Evolutionary conservation across 2,888 invertebrate genomes (phyloP).

Genomic region (Yponomeuta sedellus): DNA sequence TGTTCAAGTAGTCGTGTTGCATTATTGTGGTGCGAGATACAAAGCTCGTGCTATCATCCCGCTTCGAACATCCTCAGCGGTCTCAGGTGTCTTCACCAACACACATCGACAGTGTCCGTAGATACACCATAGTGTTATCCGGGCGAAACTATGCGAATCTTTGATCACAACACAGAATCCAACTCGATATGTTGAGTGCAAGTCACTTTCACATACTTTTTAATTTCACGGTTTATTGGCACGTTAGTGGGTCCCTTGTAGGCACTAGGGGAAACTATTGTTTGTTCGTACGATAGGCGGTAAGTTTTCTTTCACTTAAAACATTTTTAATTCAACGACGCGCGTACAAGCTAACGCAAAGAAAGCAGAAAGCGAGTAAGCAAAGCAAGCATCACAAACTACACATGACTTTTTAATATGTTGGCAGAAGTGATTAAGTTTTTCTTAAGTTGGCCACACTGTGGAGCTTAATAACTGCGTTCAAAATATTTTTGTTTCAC

Average conservation of each 20-base stretch:
- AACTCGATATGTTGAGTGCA: constrained; percentile 24
- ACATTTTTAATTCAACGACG: constrained; percentile 56
- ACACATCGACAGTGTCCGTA: constrained; percentile 37
- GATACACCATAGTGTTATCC: constrained; percentile 44
- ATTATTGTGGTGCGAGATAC: constrained; percentile 54
- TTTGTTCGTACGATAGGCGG: constrained; percentile 43
- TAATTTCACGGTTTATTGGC: constrained; percentile 42
- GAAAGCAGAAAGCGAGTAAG: constrained; percentile 61
- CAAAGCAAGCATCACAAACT: constrained; percentile 34
- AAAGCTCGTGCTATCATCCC: constrained; percentile 40
- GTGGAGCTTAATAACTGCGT: constrained; percentile 31
- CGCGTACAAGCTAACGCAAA: constrained; percentile 64
- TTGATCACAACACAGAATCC: constrained; percentile 55
- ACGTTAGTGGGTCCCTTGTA: constrained; percentile 32
- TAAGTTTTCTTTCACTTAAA: constrained; percentile 48
- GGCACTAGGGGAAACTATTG: constrained; percentile 17
- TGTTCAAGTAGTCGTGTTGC: constrained; percentile 57
- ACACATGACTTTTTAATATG: constrained; percentile 45
- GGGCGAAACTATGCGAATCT: constrained; percentile 54
- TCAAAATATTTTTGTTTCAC: constrained; percentile 26
- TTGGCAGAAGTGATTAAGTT: constrained; percentile 34
- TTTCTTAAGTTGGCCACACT: constrained; percentile 16
- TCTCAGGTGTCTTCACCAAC: constrained; percentile 52
- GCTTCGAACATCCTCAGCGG: constrained; percentile 62
- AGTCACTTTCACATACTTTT: constrained; percentile 65